Evolutionary conservation across 2,797 vertebrate species (phyloP).

Genomic region (Hafferia zeledoni): DNA sequence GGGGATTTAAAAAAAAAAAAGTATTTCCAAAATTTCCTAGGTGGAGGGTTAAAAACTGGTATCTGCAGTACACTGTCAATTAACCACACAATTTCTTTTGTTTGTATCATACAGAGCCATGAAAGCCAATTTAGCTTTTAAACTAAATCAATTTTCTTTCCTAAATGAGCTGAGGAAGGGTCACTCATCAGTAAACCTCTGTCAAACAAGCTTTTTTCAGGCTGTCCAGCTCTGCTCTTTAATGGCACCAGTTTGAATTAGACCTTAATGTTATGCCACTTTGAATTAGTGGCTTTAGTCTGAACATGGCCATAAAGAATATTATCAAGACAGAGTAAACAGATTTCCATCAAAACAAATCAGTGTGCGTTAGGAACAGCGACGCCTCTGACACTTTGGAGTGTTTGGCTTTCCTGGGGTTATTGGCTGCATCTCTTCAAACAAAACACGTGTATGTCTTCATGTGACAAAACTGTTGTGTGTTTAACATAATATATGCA

Average conservation of each 20-base stretch:
- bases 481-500: not conserved
- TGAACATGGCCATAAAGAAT: constrained; percentile 3
- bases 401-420: not conserved
- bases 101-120: constrained; percentile 13
- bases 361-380: not conserved
- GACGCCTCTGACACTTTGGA: not conserved
- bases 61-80: not conserved
- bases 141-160: constrained; percentile 42
- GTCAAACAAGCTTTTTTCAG: not conserved
- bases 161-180: constrained; percentile 41
- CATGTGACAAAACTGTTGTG: not conserved
- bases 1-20: not conserved
- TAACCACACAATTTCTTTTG: not conserved
- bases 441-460: not conserved
- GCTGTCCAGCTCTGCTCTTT: constrained; percentile 38
- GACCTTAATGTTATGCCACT: constrained; percentile 42
- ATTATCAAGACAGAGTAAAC: constrained; percentile 9
- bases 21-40: not conserved
- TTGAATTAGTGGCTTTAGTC: constrained; percentile 26
- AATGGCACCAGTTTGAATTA: constrained; percentile 57
- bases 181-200: constrained; percentile 53
- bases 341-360: constrained; percentile 45
- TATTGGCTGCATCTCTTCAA: not conserved
- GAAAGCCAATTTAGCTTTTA: constrained; percentile 36
- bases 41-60: not conserved